Evolutionary conservation across 2,888 invertebrate species (phyloP), one percentile per base, ranked within the genome.

Genomic region (Laothoe populi): DNA sequence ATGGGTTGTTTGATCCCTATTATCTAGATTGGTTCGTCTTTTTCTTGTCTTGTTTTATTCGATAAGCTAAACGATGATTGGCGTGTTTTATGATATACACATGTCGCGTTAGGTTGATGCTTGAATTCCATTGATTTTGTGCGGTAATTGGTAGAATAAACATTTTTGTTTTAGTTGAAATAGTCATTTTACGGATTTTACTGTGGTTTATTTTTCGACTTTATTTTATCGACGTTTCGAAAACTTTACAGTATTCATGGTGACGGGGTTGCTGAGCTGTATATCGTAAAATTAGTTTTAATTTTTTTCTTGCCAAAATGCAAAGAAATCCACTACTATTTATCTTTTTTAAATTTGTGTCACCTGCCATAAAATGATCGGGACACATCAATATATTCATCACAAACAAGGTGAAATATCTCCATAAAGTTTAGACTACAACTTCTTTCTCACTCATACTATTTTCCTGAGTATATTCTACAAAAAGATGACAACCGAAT

Each of bases 1-100:
- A 70, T 66, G 69, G 64, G 64, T 63, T 64, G 66, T 67, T 67
- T 67, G 67, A 68, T 66, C 63, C 62, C 69, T 64, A 71, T 70
- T 69, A 70, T 66, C 61, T 59, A 71, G 67, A 73, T 73, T 71
- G 71, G 48, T 48, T 53, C 23, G 16, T 23, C 35, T 48, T 40
- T 24, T 42, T 40, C 40, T 16, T 4, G 21, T 31, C 40, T 19
- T 35, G n/a, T 21, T 21, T 42, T 40, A 40, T 58, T 16, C 24
- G 23, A 8, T 40, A 3, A 42, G 11, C 21, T 11, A 19, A 16
- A 40, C 57, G 16, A 42, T 16, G 16, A 42, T 16, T 7, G 4
- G 16, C 19, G 13, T 7, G 13, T 13, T 38, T 31, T 38, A 10
- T 13, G 13, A 2, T 31, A 35, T 57, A 26, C 35, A 53, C 10